phyloP scores from a whole-genome alignment of 2,797 vertebrate species.

The Enteromius viviparus region DNA sequence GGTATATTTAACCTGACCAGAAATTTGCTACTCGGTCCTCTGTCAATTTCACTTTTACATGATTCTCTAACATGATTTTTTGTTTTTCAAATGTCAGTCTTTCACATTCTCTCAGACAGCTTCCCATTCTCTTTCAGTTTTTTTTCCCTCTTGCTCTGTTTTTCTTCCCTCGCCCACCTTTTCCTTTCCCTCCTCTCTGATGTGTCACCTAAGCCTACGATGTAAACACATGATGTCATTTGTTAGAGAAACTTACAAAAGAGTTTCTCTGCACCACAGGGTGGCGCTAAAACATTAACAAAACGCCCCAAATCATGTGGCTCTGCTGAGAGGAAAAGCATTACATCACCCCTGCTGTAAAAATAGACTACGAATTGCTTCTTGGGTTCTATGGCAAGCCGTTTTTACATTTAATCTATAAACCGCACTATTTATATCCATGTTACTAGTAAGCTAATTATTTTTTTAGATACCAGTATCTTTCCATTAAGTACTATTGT shows the following conservation, averaged over 20 bases:
- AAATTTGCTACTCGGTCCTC: neutral
- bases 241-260: slow-evolving; percentile 46
- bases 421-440: too few species aligned
- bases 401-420: too few species aligned
- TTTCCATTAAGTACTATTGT: too few species aligned
- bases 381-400: slow-evolving; percentile 24
- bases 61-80: neutral
- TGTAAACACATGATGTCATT: slow-evolving; percentile 59
- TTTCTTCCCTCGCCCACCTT: slow-evolving; percentile 9
- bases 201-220: slow-evolving; percentile 29
- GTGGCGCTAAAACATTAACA: slow-evolving; percentile 49
- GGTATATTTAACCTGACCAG: neutral
- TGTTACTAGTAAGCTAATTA: too few species aligned
- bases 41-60: neutral
- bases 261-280: slow-evolving; percentile 41
- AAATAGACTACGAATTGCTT: slow-evolving; percentile 57
- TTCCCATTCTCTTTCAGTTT: neutral
- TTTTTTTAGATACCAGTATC: too few species aligned
- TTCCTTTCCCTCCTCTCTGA: slow-evolving; percentile 32
- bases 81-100: neutral
- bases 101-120: neutral
- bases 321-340: slow-evolving; percentile 35
- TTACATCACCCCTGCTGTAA: slow-evolving; percentile 55
- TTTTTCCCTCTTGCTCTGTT: neutral
- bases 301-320: slow-evolving; percentile 15